Percentiles rank a stretch among this genome's conserved stretches.
Evolutionary conservation across 2,113 vertebrate genomes (phyloP).

Genomic region (Chaetorhynchus papuensis): DNA sequence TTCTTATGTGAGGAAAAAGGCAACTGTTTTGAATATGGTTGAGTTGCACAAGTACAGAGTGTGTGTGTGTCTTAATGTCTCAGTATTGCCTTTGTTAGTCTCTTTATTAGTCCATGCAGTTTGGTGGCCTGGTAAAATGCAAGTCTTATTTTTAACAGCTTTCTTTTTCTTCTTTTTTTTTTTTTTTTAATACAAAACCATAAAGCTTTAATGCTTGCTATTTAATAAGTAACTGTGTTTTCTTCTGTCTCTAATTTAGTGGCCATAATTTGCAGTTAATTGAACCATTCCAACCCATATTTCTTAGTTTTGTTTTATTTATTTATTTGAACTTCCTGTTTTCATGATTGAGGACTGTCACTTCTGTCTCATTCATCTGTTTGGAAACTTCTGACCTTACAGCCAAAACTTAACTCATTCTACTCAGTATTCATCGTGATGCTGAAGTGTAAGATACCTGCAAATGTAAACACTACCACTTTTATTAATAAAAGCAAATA

Average conservation of each 20-base stretch:
- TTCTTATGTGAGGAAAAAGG: slow-evolving; percentile 12
- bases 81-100: slow-evolving; percentile 61
- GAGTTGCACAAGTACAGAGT: slow-evolving; percentile 54
- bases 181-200: slow-evolving; percentile 23
- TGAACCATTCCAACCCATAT: slow-evolving; percentile 66
- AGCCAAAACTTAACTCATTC: slow-evolving; percentile 32
- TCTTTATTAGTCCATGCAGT: slow-evolving; percentile 48
- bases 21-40: slow-evolving; percentile 40
- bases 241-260: slow-evolving; percentile 63
- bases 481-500: slow-evolving; percentile 67
- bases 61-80: slow-evolving; percentile 61
- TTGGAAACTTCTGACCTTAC: slow-evolving; percentile 31
- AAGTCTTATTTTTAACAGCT: slow-evolving; percentile 65
- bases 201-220: slow-evolving; percentile 67
- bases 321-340: slow-evolving; percentile 68
- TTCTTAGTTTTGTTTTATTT: slow-evolving; percentile 65
- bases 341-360: slow-evolving; percentile 35
- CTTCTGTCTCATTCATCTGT: slow-evolving; percentile 38
- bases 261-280: slow-evolving; percentile 61
- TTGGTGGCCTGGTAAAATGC: slow-evolving; percentile 62
- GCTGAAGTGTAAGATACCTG: slow-evolving; percentile 62
- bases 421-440: slow-evolving; percentile 60
- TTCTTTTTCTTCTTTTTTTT: not conserved
- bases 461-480: slow-evolving; percentile 69
- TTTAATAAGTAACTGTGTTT: slow-evolving; percentile 58